Percentiles rank a stretch among this genome's conserved stretches.
Evolutionary conservation across 2,113 vertebrate genomes (phyloP).

Genomic region (Machaerirhynchus nigripectus): DNA sequence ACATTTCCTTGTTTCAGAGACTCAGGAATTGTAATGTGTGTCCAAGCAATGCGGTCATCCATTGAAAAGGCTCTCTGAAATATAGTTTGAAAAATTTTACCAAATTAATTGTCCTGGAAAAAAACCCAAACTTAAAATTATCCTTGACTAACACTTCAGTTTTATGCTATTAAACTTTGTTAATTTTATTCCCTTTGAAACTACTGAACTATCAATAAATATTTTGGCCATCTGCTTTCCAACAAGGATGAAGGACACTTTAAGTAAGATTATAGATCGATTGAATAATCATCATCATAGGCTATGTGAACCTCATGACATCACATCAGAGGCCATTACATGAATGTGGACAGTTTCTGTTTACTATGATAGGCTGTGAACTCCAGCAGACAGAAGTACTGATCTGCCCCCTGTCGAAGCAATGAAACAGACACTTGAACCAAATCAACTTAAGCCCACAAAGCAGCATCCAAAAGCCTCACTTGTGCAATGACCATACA

Average conservation of each 20-base stretch:
- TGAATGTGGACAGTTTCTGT: not conserved
- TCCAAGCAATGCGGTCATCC: conserved; percentile 98
- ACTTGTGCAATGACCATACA: not conserved
- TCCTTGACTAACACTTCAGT: not conserved
- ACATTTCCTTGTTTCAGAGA: conserved; percentile 87
- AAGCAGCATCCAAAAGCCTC: not conserved
- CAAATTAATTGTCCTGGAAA: not conserved
- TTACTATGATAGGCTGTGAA: not conserved
- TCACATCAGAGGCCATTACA: not conserved
- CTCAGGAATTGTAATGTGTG: conserved; percentile 91
- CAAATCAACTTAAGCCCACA: not conserved
- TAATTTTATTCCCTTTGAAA: not conserved
- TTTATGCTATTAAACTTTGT: not conserved
- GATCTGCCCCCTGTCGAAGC: not conserved
- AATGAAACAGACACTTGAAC: not conserved
- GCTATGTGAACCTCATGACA: not conserved
- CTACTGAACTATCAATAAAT: not conserved
- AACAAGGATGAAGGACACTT: not conserved
- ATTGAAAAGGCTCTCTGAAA: conserved; percentile 93
- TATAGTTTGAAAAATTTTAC: not conserved
- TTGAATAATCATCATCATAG: not conserved
- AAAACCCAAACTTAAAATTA: not conserved
- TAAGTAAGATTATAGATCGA: not conserved
- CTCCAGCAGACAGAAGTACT: not conserved
- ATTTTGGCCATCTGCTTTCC: not conserved